phyloP scores from a whole-genome alignment of 2,888 invertebrate species.

The Actias luna region DNA sequence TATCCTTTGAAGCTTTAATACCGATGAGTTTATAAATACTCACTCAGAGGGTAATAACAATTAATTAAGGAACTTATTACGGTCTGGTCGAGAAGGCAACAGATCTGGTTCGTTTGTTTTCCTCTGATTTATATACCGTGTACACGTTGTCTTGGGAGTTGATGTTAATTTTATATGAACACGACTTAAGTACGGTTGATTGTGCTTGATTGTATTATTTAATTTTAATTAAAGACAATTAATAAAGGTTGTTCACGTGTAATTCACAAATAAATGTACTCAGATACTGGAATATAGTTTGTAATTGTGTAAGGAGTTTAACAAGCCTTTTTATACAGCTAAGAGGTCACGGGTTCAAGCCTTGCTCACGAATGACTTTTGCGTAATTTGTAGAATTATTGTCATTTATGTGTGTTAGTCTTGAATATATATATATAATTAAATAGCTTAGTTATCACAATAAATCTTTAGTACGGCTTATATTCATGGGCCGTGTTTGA shows the following conservation, averaged over 20 bases:
- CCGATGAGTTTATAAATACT: constrained; percentile 40
- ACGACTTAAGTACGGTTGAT: not conserved
- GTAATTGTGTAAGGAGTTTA: not conserved
- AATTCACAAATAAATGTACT: too few relatives aligned
- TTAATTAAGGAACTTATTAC: constrained; percentile 66
- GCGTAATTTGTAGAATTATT: too few relatives aligned
- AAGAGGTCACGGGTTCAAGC: too few relatives aligned
- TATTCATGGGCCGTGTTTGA: too few relatives aligned
- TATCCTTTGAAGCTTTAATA: constrained; percentile 25
- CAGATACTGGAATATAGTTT: too few relatives aligned
- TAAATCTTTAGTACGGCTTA: too few relatives aligned
- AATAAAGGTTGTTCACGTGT: not conserved
- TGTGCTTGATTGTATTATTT: constrained; percentile 1
- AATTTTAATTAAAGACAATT: constrained; percentile 1
- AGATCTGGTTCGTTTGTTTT: constrained; percentile 43
- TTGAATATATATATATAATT: too few relatives aligned
- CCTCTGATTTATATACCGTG: constrained; percentile 17
- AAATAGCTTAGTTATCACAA: too few relatives aligned
- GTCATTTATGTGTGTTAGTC: too few relatives aligned
- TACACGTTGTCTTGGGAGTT: constrained; percentile 3
- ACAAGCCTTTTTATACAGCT: too few relatives aligned
- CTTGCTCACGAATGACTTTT: too few relatives aligned
- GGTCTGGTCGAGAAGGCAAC: constrained; percentile 27
- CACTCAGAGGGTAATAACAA: constrained; percentile 54
- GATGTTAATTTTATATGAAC: constrained; percentile 8